phyloP scores from a whole-genome alignment of 2,113 vertebrate genomes.

The Bubalus kerabau region DNA sequence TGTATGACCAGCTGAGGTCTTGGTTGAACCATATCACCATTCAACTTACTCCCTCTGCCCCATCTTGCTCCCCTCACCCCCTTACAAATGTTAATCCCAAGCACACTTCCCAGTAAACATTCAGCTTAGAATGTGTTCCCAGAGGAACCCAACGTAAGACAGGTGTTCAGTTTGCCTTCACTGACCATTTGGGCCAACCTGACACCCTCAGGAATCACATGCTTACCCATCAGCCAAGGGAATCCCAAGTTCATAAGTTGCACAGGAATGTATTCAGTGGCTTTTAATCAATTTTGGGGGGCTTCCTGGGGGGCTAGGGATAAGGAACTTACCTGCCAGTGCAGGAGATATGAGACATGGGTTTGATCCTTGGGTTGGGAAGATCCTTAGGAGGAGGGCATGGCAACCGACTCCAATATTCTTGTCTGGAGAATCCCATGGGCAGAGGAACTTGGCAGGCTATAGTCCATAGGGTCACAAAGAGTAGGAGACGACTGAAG shows the following conservation, averaged over 20 bases:
- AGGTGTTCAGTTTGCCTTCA: neutral
- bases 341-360: neutral
- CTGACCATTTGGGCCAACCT: neutral
- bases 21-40: neutral
- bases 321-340: neutral
- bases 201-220: neutral
- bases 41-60: neutral
- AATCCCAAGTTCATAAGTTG: neutral
- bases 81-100: neutral
- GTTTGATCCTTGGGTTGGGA: neutral
- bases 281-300: neutral
- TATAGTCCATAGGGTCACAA: neutral
- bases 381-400: neutral
- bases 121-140: neutral
- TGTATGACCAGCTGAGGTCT: neutral
- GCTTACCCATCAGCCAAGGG: neutral
- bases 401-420: neutral
- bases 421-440: neutral
- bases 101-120: neutral
- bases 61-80: rapidly evolving
- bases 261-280: neutral
- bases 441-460: neutral
- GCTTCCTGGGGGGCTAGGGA: rapidly evolving
- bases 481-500: neutral
- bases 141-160: neutral